A percentile compares a stretch with the other conserved stretches of the same genome.
Evolutionary conservation across 2,888 invertebrate genomes (phyloP).

Genomic region (Sisyra terminalis): DNA sequence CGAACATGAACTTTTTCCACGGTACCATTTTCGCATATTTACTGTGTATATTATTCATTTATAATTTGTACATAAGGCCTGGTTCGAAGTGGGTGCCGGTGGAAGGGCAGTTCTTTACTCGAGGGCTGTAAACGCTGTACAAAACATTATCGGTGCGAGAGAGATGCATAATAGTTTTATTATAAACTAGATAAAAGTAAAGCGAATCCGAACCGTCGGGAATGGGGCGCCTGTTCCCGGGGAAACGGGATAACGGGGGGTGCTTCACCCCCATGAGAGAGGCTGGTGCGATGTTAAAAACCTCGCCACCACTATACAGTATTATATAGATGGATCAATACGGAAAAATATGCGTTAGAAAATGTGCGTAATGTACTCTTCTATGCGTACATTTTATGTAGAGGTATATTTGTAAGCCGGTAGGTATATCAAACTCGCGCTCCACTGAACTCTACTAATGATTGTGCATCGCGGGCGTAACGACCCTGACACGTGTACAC

Average conservation of each 20-base stretch:
- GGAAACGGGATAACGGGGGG: constrained; percentile 2
- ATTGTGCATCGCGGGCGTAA: too few relatives aligned
- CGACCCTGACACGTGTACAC: too few relatives aligned
- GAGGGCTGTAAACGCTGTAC: too few relatives aligned
- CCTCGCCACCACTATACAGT: constrained; percentile 8
- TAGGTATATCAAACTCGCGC: not conserved
- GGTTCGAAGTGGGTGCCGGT: too few relatives aligned
- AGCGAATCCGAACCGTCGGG: constrained; percentile 5
- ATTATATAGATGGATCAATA: constrained; percentile 9
- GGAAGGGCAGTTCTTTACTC: too few relatives aligned
- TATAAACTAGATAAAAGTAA: constrained; percentile 6
- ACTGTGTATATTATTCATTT: too few relatives aligned
- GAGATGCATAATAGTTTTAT: constrained; percentile 3
- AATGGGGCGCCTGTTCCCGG: not conserved
- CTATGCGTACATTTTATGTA: constrained; percentile 9
- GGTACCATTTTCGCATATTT: too few relatives aligned
- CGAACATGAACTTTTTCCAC: too few relatives aligned
- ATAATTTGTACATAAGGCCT: too few relatives aligned
- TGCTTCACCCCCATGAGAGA: not conserved
- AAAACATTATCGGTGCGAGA: too few relatives aligned
- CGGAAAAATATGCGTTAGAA: constrained; percentile 10
- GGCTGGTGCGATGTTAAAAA: constrained; percentile 9
- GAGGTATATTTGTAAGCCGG: constrained; percentile 5
- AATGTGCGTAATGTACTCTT: constrained; percentile 10
- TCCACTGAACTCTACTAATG: too few relatives aligned